phyloP scores from a whole-genome alignment of 2,113 vertebrate genomes.

The Daboia siamensis region DNA sequence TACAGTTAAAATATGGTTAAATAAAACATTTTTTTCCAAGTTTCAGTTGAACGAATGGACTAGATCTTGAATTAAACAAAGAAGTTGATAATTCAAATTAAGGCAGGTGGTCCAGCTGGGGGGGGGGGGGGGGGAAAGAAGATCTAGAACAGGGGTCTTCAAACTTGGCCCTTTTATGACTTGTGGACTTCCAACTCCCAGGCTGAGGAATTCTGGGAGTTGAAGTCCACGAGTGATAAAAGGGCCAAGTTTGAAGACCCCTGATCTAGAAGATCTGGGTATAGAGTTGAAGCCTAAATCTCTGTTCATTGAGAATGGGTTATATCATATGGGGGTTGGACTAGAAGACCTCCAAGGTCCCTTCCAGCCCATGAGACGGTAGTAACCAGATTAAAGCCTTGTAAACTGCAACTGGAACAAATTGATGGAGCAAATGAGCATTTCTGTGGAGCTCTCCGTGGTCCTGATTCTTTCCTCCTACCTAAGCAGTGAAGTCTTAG shows the following conservation, averaged over 20 bases:
- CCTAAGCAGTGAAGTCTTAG: not conserved
- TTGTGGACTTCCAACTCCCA: too few relatives aligned
- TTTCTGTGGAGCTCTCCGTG: not conserved
- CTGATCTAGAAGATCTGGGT: too few relatives aligned
- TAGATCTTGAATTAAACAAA: not conserved
- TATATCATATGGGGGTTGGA: not conserved
- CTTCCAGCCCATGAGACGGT: not conserved
- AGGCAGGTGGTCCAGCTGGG: not conserved
- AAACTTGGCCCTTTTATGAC: too few relatives aligned
- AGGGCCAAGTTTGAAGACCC: not conserved
- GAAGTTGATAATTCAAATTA: not conserved
- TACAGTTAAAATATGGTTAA: not conserved
- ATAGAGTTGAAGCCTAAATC: not conserved
- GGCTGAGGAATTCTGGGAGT: too few relatives aligned
- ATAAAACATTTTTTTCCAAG: not conserved
- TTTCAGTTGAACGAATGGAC: not conserved
- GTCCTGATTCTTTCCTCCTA: not conserved
- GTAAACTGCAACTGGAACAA: not conserved
- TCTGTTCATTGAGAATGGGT: not conserved
- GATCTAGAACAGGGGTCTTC: too few relatives aligned
- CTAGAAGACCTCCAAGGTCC: not conserved
- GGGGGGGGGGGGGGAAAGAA: too few relatives aligned
- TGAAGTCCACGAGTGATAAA: too few relatives aligned
- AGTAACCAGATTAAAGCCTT: not conserved
- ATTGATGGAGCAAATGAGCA: not conserved